These are phyloP conservation scores for Julus scandinavius DNA, from an alignment of 2,888 invertebrate species.

Conservation along the genomic window DNA sequence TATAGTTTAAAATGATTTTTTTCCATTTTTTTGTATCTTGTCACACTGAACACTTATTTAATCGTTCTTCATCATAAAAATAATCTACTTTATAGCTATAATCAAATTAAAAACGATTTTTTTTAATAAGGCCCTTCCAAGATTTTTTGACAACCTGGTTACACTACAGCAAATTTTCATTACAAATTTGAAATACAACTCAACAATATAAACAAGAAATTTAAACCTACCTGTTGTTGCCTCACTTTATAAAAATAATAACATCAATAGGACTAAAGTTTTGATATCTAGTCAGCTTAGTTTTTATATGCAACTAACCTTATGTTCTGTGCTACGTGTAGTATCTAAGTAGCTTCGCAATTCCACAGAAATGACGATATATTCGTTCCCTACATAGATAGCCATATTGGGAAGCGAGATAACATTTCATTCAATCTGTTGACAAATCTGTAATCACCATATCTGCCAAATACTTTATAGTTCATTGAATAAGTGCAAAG, in stretches of 20 bases:
- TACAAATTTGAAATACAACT: not conserved
- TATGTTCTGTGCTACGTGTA: not conserved
- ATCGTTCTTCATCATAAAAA: too few relatives aligned
- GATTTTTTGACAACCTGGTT: too few relatives aligned
- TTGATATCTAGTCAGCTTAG: too few relatives aligned
- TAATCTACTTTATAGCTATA: too few relatives aligned
- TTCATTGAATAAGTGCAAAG: not conserved
- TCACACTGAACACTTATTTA: too few relatives aligned
- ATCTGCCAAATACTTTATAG: not conserved
- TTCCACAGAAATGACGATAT: not conserved
- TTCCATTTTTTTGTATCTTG: too few relatives aligned
- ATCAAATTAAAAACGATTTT: too few relatives aligned
- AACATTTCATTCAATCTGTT: constrained; percentile 3
- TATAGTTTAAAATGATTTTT: too few relatives aligned
- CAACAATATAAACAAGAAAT: not conserved
- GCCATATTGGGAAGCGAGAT: not conserved
- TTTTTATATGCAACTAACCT: too few relatives aligned
- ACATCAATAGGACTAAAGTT: too few relatives aligned
- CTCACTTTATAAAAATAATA: not conserved
- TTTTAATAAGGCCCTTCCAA: too few relatives aligned
- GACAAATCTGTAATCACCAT: not conserved
- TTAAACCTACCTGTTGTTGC: not conserved
- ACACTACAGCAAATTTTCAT: too few relatives aligned
- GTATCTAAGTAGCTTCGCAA: not conserved
- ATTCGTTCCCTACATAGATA: not conserved